Percentiles rank a stretch among this genome's conserved stretches.
Evolutionary conservation across 2,113 vertebrate species (phyloP).

Genomic region (Vulpes lagopus): DNA sequence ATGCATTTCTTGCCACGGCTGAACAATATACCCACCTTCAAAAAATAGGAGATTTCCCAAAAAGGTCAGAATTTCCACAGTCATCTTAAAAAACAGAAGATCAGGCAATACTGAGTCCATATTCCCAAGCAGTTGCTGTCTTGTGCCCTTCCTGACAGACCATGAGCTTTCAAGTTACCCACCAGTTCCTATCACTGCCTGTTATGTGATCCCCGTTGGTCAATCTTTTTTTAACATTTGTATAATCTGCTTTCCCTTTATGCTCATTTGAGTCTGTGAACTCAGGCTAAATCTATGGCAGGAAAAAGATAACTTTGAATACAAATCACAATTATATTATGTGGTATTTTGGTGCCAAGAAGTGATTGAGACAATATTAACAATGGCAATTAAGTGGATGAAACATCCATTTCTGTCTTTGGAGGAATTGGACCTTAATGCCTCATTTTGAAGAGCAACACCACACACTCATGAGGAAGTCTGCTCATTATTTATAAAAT

Average conservation of each 20-base stretch:
- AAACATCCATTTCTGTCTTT: background rate
- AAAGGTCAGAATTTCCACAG: background rate
- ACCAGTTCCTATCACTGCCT: background rate
- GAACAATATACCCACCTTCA: background rate
- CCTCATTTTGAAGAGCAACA: background rate
- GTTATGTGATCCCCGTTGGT: background rate
- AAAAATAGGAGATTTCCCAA: background rate
- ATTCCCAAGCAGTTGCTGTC: conserved; percentile 4
- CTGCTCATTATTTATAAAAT: background rate
- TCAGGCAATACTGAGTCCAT: background rate
- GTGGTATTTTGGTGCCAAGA: background rate
- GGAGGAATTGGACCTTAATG: background rate
- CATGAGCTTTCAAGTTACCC: background rate
- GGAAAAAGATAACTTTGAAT: background rate
- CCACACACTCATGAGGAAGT: background rate
- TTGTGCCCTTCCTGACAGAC: background rate
- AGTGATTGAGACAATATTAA: conserved; percentile 41
- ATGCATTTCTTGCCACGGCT: background rate
- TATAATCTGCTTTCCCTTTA: background rate
- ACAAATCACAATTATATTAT: conserved; percentile 36
- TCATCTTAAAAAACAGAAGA: conserved; percentile 1
- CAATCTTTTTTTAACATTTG: conserved; percentile 33
- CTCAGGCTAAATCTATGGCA: background rate
- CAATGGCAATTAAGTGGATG: background rate
- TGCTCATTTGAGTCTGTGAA: conserved; percentile 10